Evolutionary conservation across 2,797 vertebrate genomes (phyloP).

Genomic region (Lacerta viridis): DNA sequence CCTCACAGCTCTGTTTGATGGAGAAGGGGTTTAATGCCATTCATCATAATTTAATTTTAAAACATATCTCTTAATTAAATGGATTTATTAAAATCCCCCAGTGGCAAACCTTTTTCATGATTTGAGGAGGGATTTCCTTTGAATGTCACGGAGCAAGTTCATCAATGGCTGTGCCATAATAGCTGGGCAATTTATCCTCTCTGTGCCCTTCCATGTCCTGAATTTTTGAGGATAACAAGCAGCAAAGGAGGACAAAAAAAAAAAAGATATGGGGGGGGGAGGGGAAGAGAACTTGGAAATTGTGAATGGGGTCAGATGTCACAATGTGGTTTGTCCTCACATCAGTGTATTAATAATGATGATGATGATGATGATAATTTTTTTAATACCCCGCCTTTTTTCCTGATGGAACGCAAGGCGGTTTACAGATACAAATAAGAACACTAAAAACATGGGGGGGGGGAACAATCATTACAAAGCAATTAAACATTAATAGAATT

Average conservation of each 20-base stretch:
- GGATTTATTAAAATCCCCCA: slow-evolving; percentile 70
- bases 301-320: no score
- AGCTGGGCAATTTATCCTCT: slow-evolving; percentile 16
- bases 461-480: no score
- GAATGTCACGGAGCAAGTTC: slow-evolving; percentile 64
- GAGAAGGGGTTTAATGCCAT: slow-evolving; percentile 62
- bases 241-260: not conserved
- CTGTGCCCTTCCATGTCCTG: slow-evolving; percentile 7
- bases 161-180: slow-evolving; percentile 65
- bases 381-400: no score
- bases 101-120: slow-evolving; percentile 43
- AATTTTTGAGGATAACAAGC: not conserved
- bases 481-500: no score
- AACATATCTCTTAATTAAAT: slow-evolving; percentile 75
- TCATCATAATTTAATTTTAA: slow-evolving; percentile 70
- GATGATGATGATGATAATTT: no score
- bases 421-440: no score
- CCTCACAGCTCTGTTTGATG: slow-evolving; percentile 27
- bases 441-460: no score
- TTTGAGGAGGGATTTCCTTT: slow-evolving; percentile 45
- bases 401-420: no score
- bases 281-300: not conserved
- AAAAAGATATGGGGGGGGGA: slow-evolving; percentile 19
- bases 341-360: no score
- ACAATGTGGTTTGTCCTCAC: no score